A percentile compares a stretch with the other conserved stretches of the same genome.
Conservation (phyloP, 1,140 invertebrate species). For the Matsumurasca onukii region DNA sequence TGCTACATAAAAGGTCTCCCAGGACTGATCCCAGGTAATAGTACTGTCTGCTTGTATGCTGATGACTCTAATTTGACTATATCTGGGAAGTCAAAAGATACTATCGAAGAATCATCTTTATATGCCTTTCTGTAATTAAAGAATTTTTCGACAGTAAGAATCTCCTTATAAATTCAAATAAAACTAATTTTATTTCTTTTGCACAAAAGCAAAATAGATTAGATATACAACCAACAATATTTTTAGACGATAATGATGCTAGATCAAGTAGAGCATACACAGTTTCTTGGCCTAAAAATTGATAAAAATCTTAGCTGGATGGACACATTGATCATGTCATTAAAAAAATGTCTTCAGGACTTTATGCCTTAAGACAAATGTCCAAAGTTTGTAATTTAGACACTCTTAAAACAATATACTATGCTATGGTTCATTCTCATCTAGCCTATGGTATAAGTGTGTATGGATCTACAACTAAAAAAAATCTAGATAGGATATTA, state of each 20-base stretch:
- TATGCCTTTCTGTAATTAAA: not conserved
- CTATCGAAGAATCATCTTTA: not conserved
- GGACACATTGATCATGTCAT: not conserved
- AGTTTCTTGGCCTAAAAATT: not conserved
- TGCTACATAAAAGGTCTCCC: conserved; percentile 18
- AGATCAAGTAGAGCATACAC: not conserved
- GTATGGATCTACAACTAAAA: not conserved
- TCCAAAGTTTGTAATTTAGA: not conserved
- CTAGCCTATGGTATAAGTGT: conserved; percentile 1
- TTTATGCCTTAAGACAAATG: not conserved
- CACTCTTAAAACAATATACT: not conserved
- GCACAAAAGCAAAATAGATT: not conserved
- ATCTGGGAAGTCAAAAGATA: conserved; percentile 6
- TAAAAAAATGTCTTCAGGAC: not conserved
- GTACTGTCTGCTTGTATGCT: conserved; percentile 13
- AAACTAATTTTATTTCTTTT: conserved; percentile 1
- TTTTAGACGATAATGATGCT: not conserved
- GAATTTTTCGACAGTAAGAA: not conserved
- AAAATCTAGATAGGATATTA: not conserved
- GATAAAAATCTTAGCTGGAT: not conserved
- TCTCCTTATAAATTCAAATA: not conserved
- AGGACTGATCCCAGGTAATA: not conserved
- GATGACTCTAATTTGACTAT: conserved; percentile 11
- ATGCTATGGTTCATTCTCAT: not conserved
- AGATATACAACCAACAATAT: not conserved